phyloP scores from a whole-genome alignment of 2,113 vertebrate species.

The Catharus fuscescens region DNA sequence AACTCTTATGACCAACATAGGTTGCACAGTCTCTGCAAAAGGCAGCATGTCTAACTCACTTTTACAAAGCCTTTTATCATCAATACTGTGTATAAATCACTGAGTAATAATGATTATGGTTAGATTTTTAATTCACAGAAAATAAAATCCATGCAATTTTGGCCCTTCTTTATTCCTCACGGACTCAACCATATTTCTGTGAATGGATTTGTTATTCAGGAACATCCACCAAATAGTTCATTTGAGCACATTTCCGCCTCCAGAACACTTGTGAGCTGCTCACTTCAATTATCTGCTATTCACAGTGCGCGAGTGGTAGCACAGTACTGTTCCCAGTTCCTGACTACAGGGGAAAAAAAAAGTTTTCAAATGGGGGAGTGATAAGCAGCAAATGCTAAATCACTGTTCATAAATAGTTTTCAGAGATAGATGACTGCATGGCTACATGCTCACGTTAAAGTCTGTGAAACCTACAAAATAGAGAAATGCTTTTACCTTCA shows the following conservation, averaged over 20 bases:
- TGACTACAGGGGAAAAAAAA: not conserved
- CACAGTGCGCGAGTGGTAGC: not conserved
- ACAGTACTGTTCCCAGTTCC: constrained; percentile 29
- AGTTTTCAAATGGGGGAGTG: constrained; percentile 22
- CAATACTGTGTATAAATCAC: not conserved
- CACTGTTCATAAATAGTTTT: constrained; percentile 27
- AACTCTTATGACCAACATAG: not conserved
- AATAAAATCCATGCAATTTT: not conserved
- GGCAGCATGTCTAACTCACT: not conserved
- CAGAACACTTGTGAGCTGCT: constrained; percentile 56
- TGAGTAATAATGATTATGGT: not conserved
- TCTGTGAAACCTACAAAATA: not conserved
- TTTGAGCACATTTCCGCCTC: constrained; percentile 43
- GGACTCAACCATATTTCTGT: constrained; percentile 27
- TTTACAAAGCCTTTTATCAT: not conserved
- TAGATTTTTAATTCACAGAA: not conserved
- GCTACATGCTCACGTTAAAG: not conserved
- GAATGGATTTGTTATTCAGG: constrained; percentile 61
- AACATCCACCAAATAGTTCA: constrained; percentile 36
- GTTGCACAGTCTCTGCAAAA: not conserved
- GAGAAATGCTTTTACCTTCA: not conserved
- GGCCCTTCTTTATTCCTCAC: not conserved
- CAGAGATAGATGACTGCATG: not conserved
- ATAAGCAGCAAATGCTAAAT: constrained; percentile 41
- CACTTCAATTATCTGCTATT: constrained; percentile 63